phyloP scores from a whole-genome alignment of 2,888 invertebrate species.

The Lomographa bimaculata region DNA sequence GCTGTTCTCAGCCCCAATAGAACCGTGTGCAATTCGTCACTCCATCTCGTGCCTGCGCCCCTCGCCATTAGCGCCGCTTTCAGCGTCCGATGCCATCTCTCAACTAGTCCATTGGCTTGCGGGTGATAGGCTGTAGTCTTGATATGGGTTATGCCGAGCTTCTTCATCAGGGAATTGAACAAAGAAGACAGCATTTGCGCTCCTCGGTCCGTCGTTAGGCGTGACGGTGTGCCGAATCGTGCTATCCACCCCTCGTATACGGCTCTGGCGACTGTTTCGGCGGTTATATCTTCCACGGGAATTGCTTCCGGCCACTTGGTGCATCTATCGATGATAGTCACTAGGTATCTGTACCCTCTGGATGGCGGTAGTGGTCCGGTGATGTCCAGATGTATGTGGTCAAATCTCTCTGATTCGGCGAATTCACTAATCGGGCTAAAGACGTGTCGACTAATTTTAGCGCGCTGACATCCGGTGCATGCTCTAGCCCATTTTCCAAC shows the following conservation, averaged over 20 bases:
- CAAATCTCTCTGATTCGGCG: slow-evolving; percentile 10
- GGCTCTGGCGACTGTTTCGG: slow-evolving; percentile 32
- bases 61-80: background rate
- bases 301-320: slow-evolving; percentile 53
- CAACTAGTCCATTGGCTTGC: slow-evolving; percentile 35
- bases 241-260: slow-evolving; percentile 9
- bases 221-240: slow-evolving; percentile 9
- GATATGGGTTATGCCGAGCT: slow-evolving; percentile 28
- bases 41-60: background rate
- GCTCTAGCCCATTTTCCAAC: background rate
- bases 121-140: slow-evolving; percentile 39
- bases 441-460: background rate
- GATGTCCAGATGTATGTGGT: slow-evolving; percentile 24
- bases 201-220: slow-evolving; percentile 8
- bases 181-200: slow-evolving; percentile 11
- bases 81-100: slow-evolving; percentile 40
- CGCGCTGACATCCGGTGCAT: background rate
- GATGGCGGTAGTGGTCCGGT: slow-evolving; percentile 26
- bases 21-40: background rate
- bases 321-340: slow-evolving; percentile 33
- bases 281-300: slow-evolving; percentile 47
- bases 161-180: slow-evolving; percentile 21
- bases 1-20: background rate
- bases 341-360: slow-evolving; percentile 28
- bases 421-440: background rate